phyloP scores from a whole-genome alignment of 2,113 vertebrate species.

The Nerophis lumbriciformis region DNA sequence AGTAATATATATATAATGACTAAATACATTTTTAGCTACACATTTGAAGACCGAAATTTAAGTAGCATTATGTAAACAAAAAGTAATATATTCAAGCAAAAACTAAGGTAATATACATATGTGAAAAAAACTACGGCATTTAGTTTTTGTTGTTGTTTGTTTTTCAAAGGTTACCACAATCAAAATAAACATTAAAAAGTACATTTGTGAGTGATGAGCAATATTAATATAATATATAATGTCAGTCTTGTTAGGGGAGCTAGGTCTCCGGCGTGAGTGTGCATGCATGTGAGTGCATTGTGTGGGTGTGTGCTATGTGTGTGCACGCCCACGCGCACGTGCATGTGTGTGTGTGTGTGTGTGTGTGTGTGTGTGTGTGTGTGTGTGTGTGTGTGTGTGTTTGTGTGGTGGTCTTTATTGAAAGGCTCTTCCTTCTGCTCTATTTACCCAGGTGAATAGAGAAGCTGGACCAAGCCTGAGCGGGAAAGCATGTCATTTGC shows the following conservation, averaged over 20 bases:
- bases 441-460: constrained; percentile 77
- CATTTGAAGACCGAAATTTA: too few species aligned
- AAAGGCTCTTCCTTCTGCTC: constrained; percentile 75
- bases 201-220: constrained; percentile 18
- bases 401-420: constrained; percentile 54
- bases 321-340: constrained; percentile 6
- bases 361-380: constrained; percentile 24
- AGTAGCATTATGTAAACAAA: too few species aligned
- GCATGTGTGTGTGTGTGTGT: constrained; percentile 17
- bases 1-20: too few species aligned
- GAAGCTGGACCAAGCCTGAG: constrained; percentile 60
- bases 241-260: not conserved
- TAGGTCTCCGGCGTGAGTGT: constrained; percentile 11
- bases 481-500: constrained; percentile 58
- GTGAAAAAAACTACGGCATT: too few species aligned
- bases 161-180: too few species aligned
- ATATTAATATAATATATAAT: not conserved
- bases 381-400: constrained; percentile 29
- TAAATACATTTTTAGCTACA: too few species aligned
- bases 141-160: too few species aligned
- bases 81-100: too few species aligned
- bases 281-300: not conserved
- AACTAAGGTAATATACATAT: too few species aligned
- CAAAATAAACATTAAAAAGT: not conserved
- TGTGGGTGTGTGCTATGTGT: not conserved